Percentiles rank a stretch among this genome's conserved stretches.
Conservation (phyloP, 2,888 invertebrate genomes). For the Punctoribates punctum region DNA sequence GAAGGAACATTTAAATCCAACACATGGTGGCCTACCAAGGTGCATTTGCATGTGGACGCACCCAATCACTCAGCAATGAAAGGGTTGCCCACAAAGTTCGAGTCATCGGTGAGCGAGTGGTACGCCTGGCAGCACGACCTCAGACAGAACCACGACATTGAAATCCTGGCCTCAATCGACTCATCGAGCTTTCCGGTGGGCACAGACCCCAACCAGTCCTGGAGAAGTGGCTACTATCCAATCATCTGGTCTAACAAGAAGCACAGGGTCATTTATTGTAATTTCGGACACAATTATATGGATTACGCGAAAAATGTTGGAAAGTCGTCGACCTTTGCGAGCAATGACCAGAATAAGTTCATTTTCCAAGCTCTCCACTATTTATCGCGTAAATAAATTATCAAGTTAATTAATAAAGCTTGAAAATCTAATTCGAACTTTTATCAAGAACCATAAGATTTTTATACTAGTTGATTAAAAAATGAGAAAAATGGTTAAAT, state of each 20-base stretch:
- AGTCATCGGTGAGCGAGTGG: neutral
- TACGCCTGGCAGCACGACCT: neutral
- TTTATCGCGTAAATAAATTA: too few relatives aligned
- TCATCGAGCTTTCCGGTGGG: neutral
- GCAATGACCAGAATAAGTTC: neutral
- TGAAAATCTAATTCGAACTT: too few relatives aligned
- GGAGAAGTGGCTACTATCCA: neutral
- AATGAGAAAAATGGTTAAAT: too few relatives aligned
- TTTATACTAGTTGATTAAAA: too few relatives aligned
- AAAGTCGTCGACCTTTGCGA: neutral
- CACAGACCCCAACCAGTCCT: neutral
- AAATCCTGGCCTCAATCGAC: neutral
- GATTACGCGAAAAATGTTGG: neutral
- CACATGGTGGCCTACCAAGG: constrained; percentile 1
- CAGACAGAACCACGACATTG: neutral
- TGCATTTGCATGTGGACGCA: neutral
- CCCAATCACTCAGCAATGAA: neutral
- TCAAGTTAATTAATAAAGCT: too few relatives aligned
- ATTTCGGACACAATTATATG: neutral
- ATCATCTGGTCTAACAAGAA: neutral
- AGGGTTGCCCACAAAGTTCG: neutral
- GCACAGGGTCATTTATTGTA: neutral
- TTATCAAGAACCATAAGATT: too few relatives aligned
- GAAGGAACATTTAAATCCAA: neutral
- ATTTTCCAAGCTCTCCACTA: neutral